A percentile compares a stretch with the other conserved stretches of the same genome.
Evolutionary conservation across 2,888 invertebrate genomes (phyloP).

Genomic region (Tryphoninae sp.): DNA sequence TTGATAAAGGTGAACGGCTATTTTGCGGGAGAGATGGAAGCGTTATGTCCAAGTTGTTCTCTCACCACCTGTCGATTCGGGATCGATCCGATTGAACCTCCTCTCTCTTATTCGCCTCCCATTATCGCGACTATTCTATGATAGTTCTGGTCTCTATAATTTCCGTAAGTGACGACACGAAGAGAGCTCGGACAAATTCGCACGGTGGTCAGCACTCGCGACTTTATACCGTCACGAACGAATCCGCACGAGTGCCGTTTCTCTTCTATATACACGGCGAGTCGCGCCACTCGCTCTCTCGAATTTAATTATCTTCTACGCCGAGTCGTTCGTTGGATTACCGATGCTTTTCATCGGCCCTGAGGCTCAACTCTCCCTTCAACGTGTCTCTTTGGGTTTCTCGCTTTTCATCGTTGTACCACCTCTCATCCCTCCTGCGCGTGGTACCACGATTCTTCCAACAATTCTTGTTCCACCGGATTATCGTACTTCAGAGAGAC

Average conservation of each 20-base stretch:
- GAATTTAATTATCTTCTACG: slow-evolving; percentile 59
- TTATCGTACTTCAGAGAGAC: slow-evolving; percentile 21
- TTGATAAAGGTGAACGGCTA: not conserved
- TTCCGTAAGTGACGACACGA: slow-evolving; percentile 7
- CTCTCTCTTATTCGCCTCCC: not conserved
- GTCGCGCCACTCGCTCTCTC: slow-evolving; percentile 31
- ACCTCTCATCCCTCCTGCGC: not conserved
- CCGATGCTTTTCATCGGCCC: slow-evolving; percentile 51
- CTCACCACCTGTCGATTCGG: slow-evolving; percentile 6
- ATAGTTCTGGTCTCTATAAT: slow-evolving; percentile 18
- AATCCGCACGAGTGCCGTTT: slow-evolving; percentile 47
- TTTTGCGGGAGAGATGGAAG: not conserved
- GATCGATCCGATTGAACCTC: not conserved
- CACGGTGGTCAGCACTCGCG: slow-evolving; percentile 15
- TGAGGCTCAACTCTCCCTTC: slow-evolving; percentile 10
- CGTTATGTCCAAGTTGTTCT: not conserved
- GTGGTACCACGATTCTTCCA: slow-evolving; percentile 9
- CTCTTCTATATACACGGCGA: slow-evolving; percentile 38
- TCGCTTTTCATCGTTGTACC: not conserved
- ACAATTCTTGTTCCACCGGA: slow-evolving; percentile 36
- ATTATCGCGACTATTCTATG: not conserved
- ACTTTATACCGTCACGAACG: not conserved
- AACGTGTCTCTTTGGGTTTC: slow-evolving; percentile 13
- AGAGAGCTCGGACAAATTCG: slow-evolving; percentile 18
- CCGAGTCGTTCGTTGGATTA: slow-evolving; percentile 52